phyloP scores from a whole-genome alignment of 2,888 invertebrate genomes.

The Drosophila formosana region DNA sequence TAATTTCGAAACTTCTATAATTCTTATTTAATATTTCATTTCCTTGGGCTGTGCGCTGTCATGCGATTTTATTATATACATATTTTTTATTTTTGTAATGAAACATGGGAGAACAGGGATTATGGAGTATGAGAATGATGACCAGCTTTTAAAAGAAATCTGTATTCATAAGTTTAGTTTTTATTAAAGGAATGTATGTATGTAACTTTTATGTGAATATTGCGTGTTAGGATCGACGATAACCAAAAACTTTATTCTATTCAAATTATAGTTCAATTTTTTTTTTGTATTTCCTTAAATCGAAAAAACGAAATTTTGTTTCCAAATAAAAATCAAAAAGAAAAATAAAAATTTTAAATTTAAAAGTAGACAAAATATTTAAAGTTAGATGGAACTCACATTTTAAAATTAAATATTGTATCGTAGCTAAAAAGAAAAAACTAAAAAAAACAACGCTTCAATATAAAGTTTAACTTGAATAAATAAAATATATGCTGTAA shows the following conservation, averaged over 20 bases:
- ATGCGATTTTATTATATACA: constrained; percentile 46
- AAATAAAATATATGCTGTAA: constrained; percentile 44
- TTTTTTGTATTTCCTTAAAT: constrained; percentile 48
- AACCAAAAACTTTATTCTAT: constrained; percentile 79
- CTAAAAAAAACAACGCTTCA: constrained; percentile 39
- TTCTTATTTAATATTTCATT: constrained; percentile 54
- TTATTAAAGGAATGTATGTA: constrained; percentile 15
- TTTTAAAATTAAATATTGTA: constrained; percentile 53
- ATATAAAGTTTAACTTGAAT: constrained; percentile 46
- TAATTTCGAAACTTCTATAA: constrained; percentile 1
- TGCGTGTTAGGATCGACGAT: constrained; percentile 45
- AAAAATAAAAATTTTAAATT: constrained; percentile 18
- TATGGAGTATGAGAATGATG: constrained; percentile 18
- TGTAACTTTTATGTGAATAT: constrained; percentile 23
- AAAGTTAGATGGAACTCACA: constrained; percentile 37
- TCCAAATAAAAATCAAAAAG: constrained; percentile 36
- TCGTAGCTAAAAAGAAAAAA: constrained; percentile 49
- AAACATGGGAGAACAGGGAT: background rate
- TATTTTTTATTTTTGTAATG: constrained; percentile 9
- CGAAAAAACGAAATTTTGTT: constrained; percentile 22
- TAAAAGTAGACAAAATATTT: constrained; percentile 36
- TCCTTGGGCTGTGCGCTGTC: constrained; percentile 73
- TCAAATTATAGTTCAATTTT: constrained; percentile 71
- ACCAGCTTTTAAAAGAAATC: constrained; percentile 29
- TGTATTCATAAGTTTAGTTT: constrained; percentile 39